Conservation (phyloP, 2,797 vertebrate genomes). For the Cyprinodon diabolis region DNA sequence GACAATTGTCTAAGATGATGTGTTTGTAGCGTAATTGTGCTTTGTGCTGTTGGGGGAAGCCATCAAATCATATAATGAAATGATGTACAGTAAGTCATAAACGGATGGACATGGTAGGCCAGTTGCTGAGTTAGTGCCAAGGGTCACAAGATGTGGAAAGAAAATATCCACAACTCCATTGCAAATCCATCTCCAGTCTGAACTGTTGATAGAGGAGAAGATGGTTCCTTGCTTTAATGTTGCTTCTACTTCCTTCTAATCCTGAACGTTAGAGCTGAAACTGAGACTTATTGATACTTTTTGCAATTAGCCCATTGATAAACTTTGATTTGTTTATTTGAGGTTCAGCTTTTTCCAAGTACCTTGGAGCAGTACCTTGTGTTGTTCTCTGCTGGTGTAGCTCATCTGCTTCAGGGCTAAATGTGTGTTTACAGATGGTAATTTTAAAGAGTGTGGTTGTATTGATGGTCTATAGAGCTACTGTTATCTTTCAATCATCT, state of each 20-base stretch:
- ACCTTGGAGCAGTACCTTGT: too few relatives aligned
- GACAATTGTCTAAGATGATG: not conserved
- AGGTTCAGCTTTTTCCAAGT: not conserved
- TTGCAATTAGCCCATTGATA: not conserved
- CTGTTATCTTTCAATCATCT: too few relatives aligned
- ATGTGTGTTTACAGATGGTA: not conserved
- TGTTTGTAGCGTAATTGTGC: not conserved
- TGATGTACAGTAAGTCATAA: not conserved
- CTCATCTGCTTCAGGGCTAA: too few relatives aligned
- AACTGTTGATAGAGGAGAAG: not conserved
- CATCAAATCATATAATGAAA: constrained; percentile 3
- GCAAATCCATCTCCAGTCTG: not conserved
- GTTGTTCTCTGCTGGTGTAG: too few relatives aligned
- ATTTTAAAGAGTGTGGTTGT: not conserved
- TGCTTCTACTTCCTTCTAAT: not conserved
- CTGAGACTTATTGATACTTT: not conserved
- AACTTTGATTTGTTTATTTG: not conserved
- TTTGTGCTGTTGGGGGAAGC: constrained; percentile 9
- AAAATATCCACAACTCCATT: not conserved
- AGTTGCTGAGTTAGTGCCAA: not conserved
- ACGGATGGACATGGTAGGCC: not conserved
- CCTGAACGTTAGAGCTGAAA: not conserved
- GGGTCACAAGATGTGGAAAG: not conserved
- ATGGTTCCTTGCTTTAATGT: not conserved
- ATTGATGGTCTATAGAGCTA: too few relatives aligned